Evolutionary conservation across 2,797 vertebrate genomes (phyloP), one percentile per base, ranked within the genome.

Genomic region (Diplodus sargus): DNA sequence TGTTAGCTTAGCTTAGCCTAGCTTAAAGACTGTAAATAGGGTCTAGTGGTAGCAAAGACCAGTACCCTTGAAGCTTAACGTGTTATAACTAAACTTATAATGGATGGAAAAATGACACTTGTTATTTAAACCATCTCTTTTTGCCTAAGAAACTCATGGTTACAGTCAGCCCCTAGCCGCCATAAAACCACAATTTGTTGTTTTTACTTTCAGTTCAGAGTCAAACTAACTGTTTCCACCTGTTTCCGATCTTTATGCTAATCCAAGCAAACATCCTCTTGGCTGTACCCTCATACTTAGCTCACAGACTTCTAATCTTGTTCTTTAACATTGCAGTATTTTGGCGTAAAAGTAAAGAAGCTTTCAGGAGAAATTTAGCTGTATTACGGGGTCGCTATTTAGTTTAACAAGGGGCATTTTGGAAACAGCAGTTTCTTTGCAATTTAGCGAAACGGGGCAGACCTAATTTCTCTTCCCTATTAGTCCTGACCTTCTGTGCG

Each of bases 391-490:
- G 20, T 66, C 4, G 17, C 16, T 53, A 10, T 69, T 64, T 48
- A 34, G 22, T 17, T 23, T 5, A 59, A 16, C 30, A 18, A 49
- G 47, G 48, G 12, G 28, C 6, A 43, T 60, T 60, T 43, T 54
- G 5, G 49, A 56, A 57, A 39, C 14, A 42, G 14, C 20, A 0
- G 4, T 20, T 68, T 34, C 47, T 60, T 54, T 22, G n/a, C 28
- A 54, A 49, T 53, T 61, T 47, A 30, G 6, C 43, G n/a, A 28
- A 61, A 58, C 20, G 7, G 7, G 53, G 28, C 42, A 45, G 39
- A 74, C 17, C 59, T 76, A 7, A 76, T 81, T 67, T 64, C 60
- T 47, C 25, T 54, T 79, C 70, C 25, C 17, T 23, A 51, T 79
- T 53, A 72, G 53, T 54, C 20, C 47, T 69, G 62, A 84, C 66